Conservation (phyloP, 2,113 vertebrate species). For the Maccullochella peelii region DNA sequence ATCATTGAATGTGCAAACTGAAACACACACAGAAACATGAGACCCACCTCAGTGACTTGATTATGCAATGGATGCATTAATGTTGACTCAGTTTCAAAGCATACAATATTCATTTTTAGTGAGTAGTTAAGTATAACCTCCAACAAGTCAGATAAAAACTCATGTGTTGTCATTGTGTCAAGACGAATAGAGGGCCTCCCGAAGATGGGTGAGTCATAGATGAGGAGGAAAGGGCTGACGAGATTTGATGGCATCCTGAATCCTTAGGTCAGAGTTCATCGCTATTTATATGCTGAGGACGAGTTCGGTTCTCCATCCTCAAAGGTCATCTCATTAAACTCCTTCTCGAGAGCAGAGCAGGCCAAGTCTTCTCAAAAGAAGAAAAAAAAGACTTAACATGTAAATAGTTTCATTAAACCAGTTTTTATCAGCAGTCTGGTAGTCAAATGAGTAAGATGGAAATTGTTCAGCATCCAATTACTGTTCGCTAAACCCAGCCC, state of each 20-base stretch:
- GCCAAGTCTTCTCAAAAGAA: slow-evolving; percentile 4
- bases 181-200: slow-evolving; percentile 52
- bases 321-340: slow-evolving; percentile 80
- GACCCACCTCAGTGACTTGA: slow-evolving; percentile 21
- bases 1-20: slow-evolving; percentile 36
- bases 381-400: slow-evolving; percentile 8
- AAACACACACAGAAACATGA: slow-evolving; percentile 13
- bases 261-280: slow-evolving; percentile 53
- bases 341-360: slow-evolving; percentile 21
- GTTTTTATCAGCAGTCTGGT: neutral
- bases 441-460: neutral
- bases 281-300: slow-evolving; percentile 65
- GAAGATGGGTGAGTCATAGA: slow-evolving; percentile 69
- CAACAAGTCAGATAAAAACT: slow-evolving; percentile 29
- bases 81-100: slow-evolving; percentile 32
- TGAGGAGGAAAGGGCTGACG: slow-evolving; percentile 42
- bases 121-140: slow-evolving; percentile 15
- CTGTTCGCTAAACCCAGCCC: too few species aligned
- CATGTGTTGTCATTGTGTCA: slow-evolving; percentile 71
- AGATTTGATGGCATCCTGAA: slow-evolving; percentile 60
- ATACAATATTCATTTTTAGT: slow-evolving; percentile 8
- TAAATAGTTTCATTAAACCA: slow-evolving; percentile 19
- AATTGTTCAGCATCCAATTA: too few species aligned
- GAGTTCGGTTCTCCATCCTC: slow-evolving; percentile 39
- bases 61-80: slow-evolving; percentile 41